phyloP scores from a whole-genome alignment of 2,113 vertebrate species.

The Sakesphorus luctuosus region DNA sequence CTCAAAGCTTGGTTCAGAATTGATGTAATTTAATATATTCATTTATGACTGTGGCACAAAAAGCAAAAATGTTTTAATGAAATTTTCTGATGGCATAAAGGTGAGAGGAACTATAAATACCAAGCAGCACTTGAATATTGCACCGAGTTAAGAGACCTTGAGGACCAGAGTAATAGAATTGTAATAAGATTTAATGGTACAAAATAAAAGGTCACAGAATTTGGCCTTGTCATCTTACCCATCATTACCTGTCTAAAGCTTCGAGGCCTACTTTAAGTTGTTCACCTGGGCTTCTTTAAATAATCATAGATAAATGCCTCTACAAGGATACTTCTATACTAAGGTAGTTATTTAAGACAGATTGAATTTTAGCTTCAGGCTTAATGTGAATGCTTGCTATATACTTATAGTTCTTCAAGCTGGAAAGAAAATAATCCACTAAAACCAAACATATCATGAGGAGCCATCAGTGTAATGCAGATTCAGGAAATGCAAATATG shows the following conservation, averaged over 20 bases:
- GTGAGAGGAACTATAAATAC: constrained; percentile 18
- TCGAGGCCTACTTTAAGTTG: not conserved
- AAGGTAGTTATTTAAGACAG: not conserved
- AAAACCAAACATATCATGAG: not conserved
- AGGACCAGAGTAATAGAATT: not conserved
- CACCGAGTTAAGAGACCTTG: constrained; percentile 3
- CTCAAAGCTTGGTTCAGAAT: not conserved
- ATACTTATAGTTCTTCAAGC: not conserved
- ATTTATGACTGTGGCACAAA: not conserved
- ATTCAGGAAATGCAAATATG: not conserved
- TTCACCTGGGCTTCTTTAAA: not conserved
- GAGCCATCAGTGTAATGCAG: not conserved
- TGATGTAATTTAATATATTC: not conserved
- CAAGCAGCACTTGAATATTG: not conserved
- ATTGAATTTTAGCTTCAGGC: not conserved
- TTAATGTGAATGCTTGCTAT: not conserved
- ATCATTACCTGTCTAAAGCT: not conserved
- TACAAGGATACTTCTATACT: not conserved
- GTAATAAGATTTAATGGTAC: constrained; percentile 17
- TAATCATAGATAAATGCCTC: not conserved
- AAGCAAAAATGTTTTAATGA: constrained; percentile 23
- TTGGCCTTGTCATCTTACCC: not conserved
- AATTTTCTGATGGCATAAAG: constrained; percentile 19
- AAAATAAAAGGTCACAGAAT: constrained; percentile 26
- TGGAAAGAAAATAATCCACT: not conserved